Evolutionary conservation across 2,113 vertebrate species (phyloP).

Genomic region (Cyprinodon variegatus): DNA sequence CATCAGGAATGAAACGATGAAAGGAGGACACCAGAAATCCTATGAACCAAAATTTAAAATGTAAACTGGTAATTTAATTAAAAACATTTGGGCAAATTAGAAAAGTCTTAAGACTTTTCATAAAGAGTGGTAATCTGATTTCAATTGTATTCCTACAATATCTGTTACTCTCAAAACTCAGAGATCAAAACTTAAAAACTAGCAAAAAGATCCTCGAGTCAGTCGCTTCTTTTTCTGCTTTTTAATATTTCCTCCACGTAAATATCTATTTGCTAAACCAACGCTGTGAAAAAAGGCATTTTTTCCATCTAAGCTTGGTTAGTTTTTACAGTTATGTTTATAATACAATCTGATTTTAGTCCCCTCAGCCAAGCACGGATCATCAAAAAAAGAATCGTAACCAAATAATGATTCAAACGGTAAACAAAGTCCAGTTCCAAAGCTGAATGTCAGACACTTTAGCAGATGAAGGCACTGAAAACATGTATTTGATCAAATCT

Average conservation of each 20-base stretch:
- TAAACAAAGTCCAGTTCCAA: constrained; percentile 20
- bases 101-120: no score
- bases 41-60: background rate
- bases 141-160: background rate
- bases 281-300: constrained; percentile 3
- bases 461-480: constrained; percentile 74
- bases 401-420: constrained; percentile 13
- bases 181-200: background rate
- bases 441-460: constrained; percentile 30
- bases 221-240: background rate
- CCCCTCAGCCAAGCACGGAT: constrained; percentile 1
- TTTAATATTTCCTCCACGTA: background rate
- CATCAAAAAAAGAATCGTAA: constrained; percentile 12
- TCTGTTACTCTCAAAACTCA: background rate
- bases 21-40: background rate
- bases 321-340: background rate
- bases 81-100: background rate
- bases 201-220: background rate
- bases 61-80: no score
- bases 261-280: background rate
- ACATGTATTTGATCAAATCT: constrained; percentile 28
- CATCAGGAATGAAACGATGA: background rate
- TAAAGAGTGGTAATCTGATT: background rate
- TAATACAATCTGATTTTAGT: background rate
- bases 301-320: background rate